phyloP scores from a whole-genome alignment of 2,888 invertebrate genomes.

The Diarsia rubi region DNA sequence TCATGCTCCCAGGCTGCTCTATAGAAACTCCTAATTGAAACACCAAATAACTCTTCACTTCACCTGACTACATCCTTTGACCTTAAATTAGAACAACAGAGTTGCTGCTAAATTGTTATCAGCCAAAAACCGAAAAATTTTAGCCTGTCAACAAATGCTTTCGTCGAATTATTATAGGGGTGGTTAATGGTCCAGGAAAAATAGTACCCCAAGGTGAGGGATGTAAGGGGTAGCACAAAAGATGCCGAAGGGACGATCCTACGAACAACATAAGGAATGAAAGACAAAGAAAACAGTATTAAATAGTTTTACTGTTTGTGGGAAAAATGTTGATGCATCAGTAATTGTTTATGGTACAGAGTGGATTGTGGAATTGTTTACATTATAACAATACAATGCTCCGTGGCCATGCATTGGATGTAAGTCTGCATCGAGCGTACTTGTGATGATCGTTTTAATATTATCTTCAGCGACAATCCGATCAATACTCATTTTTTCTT shows the following conservation, averaged over 20 bases:
- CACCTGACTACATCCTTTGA: neutral
- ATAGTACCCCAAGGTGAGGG: slow-evolving; percentile 57
- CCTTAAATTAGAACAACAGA: neutral
- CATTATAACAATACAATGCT: slow-evolving; percentile 41
- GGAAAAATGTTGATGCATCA: slow-evolving; percentile 28
- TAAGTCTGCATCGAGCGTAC: neutral
- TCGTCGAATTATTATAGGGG: slow-evolving; percentile 59
- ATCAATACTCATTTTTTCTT: no score
- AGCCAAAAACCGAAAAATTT: slow-evolving; percentile 31
- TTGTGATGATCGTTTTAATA: neutral
- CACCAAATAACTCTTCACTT: neutral
- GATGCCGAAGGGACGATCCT: slow-evolving; percentile 53
- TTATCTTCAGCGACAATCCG: no score
- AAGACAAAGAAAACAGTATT: slow-evolving; percentile 42
- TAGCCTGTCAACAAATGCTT: slow-evolving; percentile 55
- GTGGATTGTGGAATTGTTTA: slow-evolving; percentile 36
- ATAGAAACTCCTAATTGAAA: neutral
- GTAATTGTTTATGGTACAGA: slow-evolving; percentile 39
- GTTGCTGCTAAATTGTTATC: slow-evolving; percentile 17
- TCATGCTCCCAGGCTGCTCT: neutral
- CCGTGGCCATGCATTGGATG: slow-evolving; percentile 13
- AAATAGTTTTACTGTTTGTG: slow-evolving; percentile 44
- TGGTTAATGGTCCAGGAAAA: slow-evolving; percentile 67
- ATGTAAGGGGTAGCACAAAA: slow-evolving; percentile 57
- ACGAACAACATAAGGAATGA: slow-evolving; percentile 41